Conservation (phyloP, 2,113 vertebrate genomes). For the Pseudolaguvia tuberculata region DNA sequence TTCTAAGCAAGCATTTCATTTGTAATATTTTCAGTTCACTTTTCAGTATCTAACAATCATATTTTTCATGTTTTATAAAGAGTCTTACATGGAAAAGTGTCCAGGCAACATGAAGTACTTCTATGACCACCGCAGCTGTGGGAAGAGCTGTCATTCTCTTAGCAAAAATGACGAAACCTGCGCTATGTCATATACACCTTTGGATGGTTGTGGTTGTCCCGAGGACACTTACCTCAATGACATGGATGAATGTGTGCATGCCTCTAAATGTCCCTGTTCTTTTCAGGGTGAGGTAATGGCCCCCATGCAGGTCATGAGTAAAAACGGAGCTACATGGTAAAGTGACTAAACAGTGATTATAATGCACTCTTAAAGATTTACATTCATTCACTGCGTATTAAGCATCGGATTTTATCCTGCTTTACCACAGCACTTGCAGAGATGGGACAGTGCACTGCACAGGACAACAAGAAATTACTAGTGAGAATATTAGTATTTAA, state of each 20-base stretch:
- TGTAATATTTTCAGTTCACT: not conserved
- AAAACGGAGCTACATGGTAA: constrained; percentile 76
- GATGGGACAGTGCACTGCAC: constrained; percentile 71
- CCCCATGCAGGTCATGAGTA: constrained; percentile 53
- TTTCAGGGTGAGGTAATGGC: constrained; percentile 57
- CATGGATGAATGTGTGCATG: constrained; percentile 66
- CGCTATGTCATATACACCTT: constrained; percentile 63
- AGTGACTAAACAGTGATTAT: not conserved
- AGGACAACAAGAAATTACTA: constrained; percentile 49
- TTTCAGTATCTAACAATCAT: not conserved
- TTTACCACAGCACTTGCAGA: constrained; percentile 69
- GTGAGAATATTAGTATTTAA: constrained; percentile 54
- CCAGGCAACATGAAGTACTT: constrained; percentile 69
- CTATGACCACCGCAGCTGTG: constrained; percentile 72
- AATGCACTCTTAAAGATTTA: not conserved
- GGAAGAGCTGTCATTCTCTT: constrained; percentile 77
- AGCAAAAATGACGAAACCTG: constrained; percentile 75
- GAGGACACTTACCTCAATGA: constrained; percentile 78
- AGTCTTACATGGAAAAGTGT: constrained; percentile 69
- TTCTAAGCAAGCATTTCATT: too few species aligned
- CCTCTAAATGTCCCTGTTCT: constrained; percentile 77
- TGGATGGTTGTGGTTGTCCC: constrained; percentile 84
- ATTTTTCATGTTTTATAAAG: constrained; percentile 58
- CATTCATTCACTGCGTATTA: not conserved
- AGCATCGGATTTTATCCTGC: constrained; percentile 18